Percentiles rank a stretch among this genome's conserved stretches.
phyloP scores from a whole-genome alignment of 2,888 invertebrate species.

The Eristalis intricaria region DNA sequence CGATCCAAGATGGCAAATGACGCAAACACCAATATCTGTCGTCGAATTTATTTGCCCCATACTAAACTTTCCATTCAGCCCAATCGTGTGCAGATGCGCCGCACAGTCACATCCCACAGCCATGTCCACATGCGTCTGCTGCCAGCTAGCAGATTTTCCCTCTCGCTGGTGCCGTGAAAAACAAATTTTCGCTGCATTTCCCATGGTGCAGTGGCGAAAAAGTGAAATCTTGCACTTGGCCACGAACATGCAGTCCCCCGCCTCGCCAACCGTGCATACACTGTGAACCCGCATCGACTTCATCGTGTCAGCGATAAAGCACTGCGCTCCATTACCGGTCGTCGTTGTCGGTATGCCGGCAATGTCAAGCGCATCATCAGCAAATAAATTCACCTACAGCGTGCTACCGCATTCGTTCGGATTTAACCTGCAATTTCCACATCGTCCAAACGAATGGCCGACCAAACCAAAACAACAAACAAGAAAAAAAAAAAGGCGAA shows the following conservation, averaged over 20 bases:
- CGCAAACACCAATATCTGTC: constrained; percentile 34
- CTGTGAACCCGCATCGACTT: constrained; percentile 22
- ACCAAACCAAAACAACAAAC: neutral
- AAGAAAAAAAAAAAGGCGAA: constrained; percentile 7
- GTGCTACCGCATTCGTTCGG: constrained; percentile 45
- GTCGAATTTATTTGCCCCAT: constrained; percentile 32
- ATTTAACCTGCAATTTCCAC: constrained; percentile 46
- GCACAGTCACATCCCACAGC: constrained; percentile 10
- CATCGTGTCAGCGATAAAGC: constrained; percentile 27
- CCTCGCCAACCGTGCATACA: neutral
- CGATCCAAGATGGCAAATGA: constrained; percentile 21
- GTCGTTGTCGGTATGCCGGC: neutral
- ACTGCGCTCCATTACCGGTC: neutral
- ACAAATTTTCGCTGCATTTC: constrained; percentile 26
- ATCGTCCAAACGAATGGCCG: constrained; percentile 7
- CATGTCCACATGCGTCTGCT: constrained; percentile 7
- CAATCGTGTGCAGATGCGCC: constrained; percentile 37
- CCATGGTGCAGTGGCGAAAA: constrained; percentile 47
- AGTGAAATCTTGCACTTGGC: constrained; percentile 65
- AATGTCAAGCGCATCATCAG: constrained; percentile 65
- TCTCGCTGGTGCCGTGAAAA: constrained; percentile 6
- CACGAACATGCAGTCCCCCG: neutral
- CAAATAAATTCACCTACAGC: constrained; percentile 50
- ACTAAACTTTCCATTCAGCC: constrained; percentile 53
- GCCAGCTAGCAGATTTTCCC: constrained; percentile 40